Base-by-base conservation (phyloP, 2,888 invertebrate species). In the Nymphalis c-album region DNA sequence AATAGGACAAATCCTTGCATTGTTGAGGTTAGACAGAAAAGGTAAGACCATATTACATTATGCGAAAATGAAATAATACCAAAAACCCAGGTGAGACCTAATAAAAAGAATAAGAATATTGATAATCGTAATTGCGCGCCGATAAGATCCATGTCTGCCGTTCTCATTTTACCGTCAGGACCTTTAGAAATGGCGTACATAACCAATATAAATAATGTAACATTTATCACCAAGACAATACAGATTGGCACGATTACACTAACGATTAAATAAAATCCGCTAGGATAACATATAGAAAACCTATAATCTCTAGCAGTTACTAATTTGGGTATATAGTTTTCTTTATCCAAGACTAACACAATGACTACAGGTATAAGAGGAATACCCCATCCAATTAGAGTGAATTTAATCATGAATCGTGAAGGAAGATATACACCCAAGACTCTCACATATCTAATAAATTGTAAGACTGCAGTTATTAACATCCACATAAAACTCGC, bases 401-500 rank as follows among this genome's bases (percentile, higher is more conserved):
- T 93, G 18, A 94, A 93, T 79, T 95, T 95, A 7, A 94, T 80
- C 78, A 95, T 93, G 78, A 95, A 95, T 71, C 94, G 88, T 0
- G 93, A 90, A 7, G 94, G 94, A 50, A 93, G 85, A 16, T 85
- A 82, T 0, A 91, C 91, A 6, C 95, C 95, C 60, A 95, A 86
- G 0, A 95, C 94, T 69, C 93, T 93, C 1, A 95, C 95, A 75
- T 95, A 95, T 60, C 94, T 91, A 65, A 95, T 92, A 80, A 95
- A 95, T 80, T 95, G 95, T 66, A 95, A 84, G 60, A 94, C 85
- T 1, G 95, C 95, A 65, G 95, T 94, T 65, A 95, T 94, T 26
- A 95, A 82, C 95, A 95, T 95, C 96, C 95, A 96, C 76, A 93
- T 93, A 77, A 96, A 96, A 71, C 95, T 93, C 2, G 94, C 93